These are phyloP conservation scores for Latheticus oryzae DNA, from an alignment of 2,888 invertebrate species.

Conservation along the genomic window DNA sequence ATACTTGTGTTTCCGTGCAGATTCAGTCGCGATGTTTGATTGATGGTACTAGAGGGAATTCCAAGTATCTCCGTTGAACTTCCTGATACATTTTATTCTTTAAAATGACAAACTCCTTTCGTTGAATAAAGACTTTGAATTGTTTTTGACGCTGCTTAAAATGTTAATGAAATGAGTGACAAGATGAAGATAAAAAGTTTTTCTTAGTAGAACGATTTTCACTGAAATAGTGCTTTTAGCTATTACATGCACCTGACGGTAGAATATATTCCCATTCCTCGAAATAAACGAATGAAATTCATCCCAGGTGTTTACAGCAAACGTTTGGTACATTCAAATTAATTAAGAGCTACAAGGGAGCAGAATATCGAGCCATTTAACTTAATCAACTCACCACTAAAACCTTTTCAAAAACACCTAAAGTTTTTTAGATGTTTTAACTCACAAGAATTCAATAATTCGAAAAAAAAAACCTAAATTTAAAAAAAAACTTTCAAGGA, in stretches of 20 bases:
- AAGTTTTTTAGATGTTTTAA: conserved; percentile 18
- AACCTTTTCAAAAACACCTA: conserved; percentile 31
- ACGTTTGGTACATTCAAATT: conserved; percentile 42
- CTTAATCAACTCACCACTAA: conserved; percentile 37
- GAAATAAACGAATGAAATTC: conserved; percentile 46
- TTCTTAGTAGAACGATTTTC: conserved; percentile 16
- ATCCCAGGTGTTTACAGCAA: conserved; percentile 44
- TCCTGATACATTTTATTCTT: conserved; percentile 27
- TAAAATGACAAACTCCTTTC: too few species aligned
- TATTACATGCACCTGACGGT: conserved; percentile 43
- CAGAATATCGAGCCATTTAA: conserved; percentile 46
- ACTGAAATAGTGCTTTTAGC: conserved; percentile 36
- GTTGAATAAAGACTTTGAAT: too few species aligned
- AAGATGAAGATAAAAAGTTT: too few species aligned
- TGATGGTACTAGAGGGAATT: conserved; percentile 38
- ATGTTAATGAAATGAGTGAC: too few species aligned
- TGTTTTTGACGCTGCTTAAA: neutral
- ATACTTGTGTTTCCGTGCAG: conserved; percentile 30
- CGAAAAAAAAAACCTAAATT: conserved; percentile 11
- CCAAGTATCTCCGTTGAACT: conserved; percentile 12
- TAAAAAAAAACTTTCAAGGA: too few species aligned
- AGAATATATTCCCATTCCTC: conserved; percentile 40
- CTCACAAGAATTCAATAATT: conserved; percentile 15
- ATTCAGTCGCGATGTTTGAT: conserved; percentile 38
- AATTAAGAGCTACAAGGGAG: conserved; percentile 44